Evolutionary conservation across 2,888 invertebrate genomes (phyloP), one percentile per base, ranked within the genome.

Genomic region (Charanyca ferruginea): DNA sequence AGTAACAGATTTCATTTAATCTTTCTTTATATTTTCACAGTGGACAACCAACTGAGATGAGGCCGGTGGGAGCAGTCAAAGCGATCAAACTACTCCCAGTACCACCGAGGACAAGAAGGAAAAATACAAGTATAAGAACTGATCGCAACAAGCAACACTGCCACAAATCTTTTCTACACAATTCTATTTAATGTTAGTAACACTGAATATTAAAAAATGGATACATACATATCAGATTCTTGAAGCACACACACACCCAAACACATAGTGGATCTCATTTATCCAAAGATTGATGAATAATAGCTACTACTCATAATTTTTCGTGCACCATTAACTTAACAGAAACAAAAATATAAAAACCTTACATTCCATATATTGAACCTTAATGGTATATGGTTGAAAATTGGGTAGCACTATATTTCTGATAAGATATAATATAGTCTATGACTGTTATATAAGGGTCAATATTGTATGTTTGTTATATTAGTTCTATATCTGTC

Each of bases 1-100:
- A n/a, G n/a, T n/a, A n/a, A n/a, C n/a, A n/a, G n/a, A n/a, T n/a
- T n/a, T n/a, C 8, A 28, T 28, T 8, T 28, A 1, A 28, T 8
- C 0, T 18, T 25, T 42, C 16, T 51, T 25, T 62, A 54, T 53
- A 25, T 73, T 23, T 63, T 89, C 87, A 0, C 88, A 94, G 94
- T 94, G 94, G 94, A 91, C 92, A 23, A 78, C 93, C 0, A 85
- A 91, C 83, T 94, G 93, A 94, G 89, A 91, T 81, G 65, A 85
- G 89, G 90, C 81, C 32, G 72, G 87, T 63, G 86, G 84, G 58
- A 84, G 84, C 72, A 68, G 83, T 71, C 67, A 58, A 25, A 63
- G 52, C 42, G 64, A 64, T 69, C 69, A 38, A 44, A 38, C 73
- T 48, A 62, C 62, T n/a, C 75, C 74, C 59, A 55, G 13, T 1